A percentile compares a stretch with the other conserved stretches of the same genome.
Conservation (phyloP, 53 echinoderm and acorn worm species). For the Holothuria scabra region DNA sequence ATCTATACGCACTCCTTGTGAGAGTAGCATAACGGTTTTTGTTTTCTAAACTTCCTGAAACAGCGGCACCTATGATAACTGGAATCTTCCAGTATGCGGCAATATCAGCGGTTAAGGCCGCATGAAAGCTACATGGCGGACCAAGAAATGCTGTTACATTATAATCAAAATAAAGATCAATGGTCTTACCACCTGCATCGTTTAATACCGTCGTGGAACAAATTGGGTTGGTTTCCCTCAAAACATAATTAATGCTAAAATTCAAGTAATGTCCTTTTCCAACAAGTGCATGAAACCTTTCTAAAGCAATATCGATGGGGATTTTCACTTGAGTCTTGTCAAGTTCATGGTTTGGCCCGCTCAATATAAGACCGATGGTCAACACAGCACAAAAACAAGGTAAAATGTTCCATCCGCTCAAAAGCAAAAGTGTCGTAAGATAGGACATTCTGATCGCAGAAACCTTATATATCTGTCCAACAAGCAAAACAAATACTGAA, state of each 20-base stretch:
- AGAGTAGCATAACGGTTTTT: constrained; percentile 54
- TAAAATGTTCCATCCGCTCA: no score
- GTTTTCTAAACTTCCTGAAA: constrained; percentile 37
- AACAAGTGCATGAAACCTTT: background rate
- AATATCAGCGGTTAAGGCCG: constrained; percentile 50
- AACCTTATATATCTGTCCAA: no score
- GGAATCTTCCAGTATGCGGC: constrained; percentile 73
- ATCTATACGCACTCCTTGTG: constrained; percentile 51
- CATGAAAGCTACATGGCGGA: constrained; percentile 50
- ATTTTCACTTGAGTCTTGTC: background rate
- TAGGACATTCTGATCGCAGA: no score
- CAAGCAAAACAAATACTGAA: no score
- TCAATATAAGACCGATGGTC: background rate
- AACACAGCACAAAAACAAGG: background rate
- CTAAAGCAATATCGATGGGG: background rate
- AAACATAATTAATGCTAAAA: background rate
- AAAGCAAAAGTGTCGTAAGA: no score
- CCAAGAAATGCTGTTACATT: constrained; percentile 55
- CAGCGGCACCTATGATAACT: constrained; percentile 53
- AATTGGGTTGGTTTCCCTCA: background rate
- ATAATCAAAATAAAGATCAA: constrained; percentile 1
- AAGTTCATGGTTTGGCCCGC: background rate
- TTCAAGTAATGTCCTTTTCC: background rate
- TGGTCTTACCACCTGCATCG: constrained; percentile 36
- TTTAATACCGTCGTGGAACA: constrained; percentile 3